Evolutionary conservation across 2,113 vertebrate genomes (phyloP).

Genomic region (Phasianus colchicus): DNA sequence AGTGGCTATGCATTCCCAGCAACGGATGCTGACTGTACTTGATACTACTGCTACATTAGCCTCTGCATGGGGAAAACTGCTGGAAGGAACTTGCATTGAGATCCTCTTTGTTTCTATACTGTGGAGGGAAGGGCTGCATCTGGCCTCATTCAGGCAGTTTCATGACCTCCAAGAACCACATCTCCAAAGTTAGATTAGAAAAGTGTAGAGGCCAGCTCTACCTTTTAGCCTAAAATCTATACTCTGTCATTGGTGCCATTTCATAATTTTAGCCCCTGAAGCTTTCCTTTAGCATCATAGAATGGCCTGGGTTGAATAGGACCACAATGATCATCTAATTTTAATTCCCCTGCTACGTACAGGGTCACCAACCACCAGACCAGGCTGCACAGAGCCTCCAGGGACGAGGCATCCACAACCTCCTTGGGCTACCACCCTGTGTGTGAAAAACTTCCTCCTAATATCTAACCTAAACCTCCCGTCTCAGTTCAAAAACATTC

Average conservation of each 20-base stretch:
- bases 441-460: too few relatives aligned
- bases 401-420: too few relatives aligned
- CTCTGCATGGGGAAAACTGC: not conserved
- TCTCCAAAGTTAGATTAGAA: not conserved
- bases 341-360: too few relatives aligned
- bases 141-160: not conserved
- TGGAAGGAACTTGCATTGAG: not conserved
- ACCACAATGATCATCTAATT: too few relatives aligned
- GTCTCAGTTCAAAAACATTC: too few relatives aligned
- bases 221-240: not conserved
- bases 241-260: not conserved
- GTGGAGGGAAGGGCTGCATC: not conserved
- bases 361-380: too few relatives aligned
- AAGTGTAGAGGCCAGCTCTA: not conserved
- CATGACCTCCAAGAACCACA: not conserved
- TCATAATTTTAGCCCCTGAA: not conserved
- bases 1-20: not conserved
- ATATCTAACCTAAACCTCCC: too few relatives aligned
- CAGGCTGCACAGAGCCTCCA: too few relatives aligned
- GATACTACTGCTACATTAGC: accelerated
- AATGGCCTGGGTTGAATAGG: too few relatives aligned
- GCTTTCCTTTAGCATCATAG: not conserved
- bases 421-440: too few relatives aligned
- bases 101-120: not conserved
- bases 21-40: not conserved